Evolutionary conservation across 2,888 invertebrate genomes (phyloP).

Genomic region (Zaprionus obscuricornis): DNA sequence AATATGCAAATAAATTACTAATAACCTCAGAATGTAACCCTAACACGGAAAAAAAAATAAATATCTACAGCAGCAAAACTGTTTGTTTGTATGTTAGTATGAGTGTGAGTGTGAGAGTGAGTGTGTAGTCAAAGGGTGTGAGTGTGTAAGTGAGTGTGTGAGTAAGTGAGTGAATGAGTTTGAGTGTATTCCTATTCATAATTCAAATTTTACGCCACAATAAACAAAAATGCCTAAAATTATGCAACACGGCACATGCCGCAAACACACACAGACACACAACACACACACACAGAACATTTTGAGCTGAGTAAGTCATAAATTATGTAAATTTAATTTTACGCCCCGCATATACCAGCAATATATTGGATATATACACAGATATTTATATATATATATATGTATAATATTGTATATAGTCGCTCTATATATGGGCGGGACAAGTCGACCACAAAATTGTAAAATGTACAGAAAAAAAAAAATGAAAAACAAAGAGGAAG

Average conservation of each 20-base stretch:
- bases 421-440: conserved; percentile 24
- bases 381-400: conserved; percentile 7
- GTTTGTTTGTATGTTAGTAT: not conserved
- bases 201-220: conserved; percentile 77
- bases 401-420: too few relatives aligned
- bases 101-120: not conserved
- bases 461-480: conserved; percentile 1
- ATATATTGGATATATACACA: conserved; percentile 42
- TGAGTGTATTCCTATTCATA: conserved; percentile 70
- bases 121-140: too few relatives aligned
- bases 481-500: not conserved
- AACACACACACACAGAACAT: conserved; percentile 37
- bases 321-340: conserved; percentile 78
- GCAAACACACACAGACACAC: conserved; percentile 39
- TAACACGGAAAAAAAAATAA: conserved; percentile 54
- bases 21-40: conserved; percentile 75
- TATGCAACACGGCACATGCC: conserved; percentile 71
- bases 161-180: conserved; percentile 5
- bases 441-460: conserved; percentile 55
- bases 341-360: conserved; percentile 60
- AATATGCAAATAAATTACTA: conserved; percentile 78
- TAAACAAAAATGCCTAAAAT: conserved; percentile 79
- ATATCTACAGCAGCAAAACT: conserved; percentile 6
- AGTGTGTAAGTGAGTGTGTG: conserved; percentile 1
- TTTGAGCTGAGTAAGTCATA: conserved; percentile 77